phyloP scores from a whole-genome alignment of 2,113 vertebrate genomes.

The Scomber scombrus region DNA sequence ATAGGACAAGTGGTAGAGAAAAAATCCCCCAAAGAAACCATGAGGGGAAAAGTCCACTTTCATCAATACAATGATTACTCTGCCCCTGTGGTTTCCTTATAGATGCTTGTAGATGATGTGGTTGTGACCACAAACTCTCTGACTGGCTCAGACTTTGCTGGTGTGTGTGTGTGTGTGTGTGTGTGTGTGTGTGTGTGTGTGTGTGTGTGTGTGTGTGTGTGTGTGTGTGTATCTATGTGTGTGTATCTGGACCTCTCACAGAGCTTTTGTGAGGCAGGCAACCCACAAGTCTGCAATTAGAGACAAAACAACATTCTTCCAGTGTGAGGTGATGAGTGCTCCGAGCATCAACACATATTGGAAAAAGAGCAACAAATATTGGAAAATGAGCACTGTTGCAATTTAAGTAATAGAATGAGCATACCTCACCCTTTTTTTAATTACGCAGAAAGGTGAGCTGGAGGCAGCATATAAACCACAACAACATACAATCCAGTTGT shows the following conservation, averaged over 20 bases:
- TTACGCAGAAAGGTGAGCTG: slow-evolving; percentile 17
- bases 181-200: background rate
- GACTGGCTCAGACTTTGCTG: slow-evolving; percentile 41
- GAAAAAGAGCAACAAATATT: slow-evolving; percentile 18
- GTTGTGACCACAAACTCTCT: slow-evolving; percentile 68
- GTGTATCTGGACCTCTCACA: slow-evolving; percentile 37
- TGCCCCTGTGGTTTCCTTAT: slow-evolving; percentile 74
- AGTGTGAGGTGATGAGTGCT: slow-evolving; percentile 55
- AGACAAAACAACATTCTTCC: slow-evolving; percentile 74
- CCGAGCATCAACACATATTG: slow-evolving; percentile 54
- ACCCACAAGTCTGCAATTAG: slow-evolving; percentile 68
- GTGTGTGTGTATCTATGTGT: background rate
- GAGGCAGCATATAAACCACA: slow-evolving; percentile 5
- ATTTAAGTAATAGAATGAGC: background rate
- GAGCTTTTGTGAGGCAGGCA: slow-evolving; percentile 58
- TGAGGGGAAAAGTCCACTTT: slow-evolving; percentile 55
- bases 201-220: slow-evolving; percentile 20
- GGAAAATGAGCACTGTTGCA: background rate
- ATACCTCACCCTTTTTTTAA: background rate
- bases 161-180: slow-evolving; percentile 6
- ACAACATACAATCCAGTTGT: background rate
- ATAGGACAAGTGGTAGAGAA: slow-evolving; percentile 50
- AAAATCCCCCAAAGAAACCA: slow-evolving; percentile 43
- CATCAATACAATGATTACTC: slow-evolving; percentile 70
- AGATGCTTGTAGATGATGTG: slow-evolving; percentile 72